A percentile compares a stretch with the other conserved stretches of the same genome.
These are phyloP conservation scores for Pseudomyrmex cubaensis DNA, from an alignment of 1,140 invertebrate genomes.

Conservation along the genomic window DNA sequence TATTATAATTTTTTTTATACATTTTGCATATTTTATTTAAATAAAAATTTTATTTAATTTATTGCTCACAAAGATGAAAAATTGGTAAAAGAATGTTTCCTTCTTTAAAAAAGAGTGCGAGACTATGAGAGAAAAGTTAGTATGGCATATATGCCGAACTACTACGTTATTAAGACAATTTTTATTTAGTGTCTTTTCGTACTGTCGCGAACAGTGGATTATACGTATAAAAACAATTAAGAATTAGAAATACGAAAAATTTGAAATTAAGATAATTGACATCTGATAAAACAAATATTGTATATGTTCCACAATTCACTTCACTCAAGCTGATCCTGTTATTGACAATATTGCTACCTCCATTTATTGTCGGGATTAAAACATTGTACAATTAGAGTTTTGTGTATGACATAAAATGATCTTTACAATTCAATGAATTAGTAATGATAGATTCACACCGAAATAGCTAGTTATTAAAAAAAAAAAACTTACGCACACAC, in stretches of 20 bases:
- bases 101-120: not conserved
- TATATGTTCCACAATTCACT: conserved; percentile 56
- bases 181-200: conserved; percentile 40
- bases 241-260: not conserved
- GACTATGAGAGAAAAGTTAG: not conserved
- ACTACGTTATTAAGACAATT: conserved; percentile 8
- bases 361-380: conserved; percentile 54
- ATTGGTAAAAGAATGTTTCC: not conserved
- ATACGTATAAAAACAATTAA: not conserved
- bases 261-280: conserved; percentile 6
- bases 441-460: conserved; percentile 15
- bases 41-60: conserved; percentile 4
- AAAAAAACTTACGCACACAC: not conserved
- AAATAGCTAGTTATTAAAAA: conserved; percentile 28
- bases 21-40: conserved; percentile 21
- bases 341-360: conserved; percentile 59
- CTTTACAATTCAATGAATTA: conserved; percentile 21
- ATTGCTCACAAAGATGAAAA: not conserved
- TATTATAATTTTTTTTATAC: conserved; percentile 3
- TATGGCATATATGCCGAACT: not conserved
- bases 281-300: conserved; percentile 32
- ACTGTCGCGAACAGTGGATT: conserved; percentile 15
- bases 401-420: conserved; percentile 17
- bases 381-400: conserved; percentile 42
- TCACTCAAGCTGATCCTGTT: conserved; percentile 46